Percentiles rank a stretch among this genome's conserved stretches.
Evolutionary conservation across 1,140 invertebrate genomes (phyloP).

Genomic region (Listronotus bonariensis): DNA sequence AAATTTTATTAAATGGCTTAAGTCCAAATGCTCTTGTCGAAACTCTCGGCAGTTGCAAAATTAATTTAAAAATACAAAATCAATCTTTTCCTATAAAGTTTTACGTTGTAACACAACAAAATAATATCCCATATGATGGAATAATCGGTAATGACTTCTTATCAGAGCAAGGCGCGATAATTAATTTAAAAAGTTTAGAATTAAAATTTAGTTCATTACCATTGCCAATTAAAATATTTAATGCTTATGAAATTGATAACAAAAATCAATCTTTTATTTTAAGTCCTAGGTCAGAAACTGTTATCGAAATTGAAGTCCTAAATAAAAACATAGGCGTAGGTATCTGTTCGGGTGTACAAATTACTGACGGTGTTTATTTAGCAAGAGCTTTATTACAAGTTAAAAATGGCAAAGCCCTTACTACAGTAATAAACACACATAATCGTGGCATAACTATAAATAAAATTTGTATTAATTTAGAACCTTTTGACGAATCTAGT

Average conservation of each 20-base stretch:
- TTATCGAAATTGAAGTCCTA: slow-evolving; percentile 26
- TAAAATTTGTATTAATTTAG: slow-evolving; percentile 10
- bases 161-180: slow-evolving; percentile 9
- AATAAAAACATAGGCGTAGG: slow-evolving; percentile 33
- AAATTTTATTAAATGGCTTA: slow-evolving; percentile 22
- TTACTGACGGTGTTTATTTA: slow-evolving; percentile 32
- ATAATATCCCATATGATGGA: slow-evolving; percentile 36
- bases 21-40: slow-evolving; percentile 8
- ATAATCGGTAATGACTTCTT: slow-evolving; percentile 36
- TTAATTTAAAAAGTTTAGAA: slow-evolving; percentile 12
- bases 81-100: slow-evolving; percentile 30
- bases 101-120: slow-evolving; percentile 16
- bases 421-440: slow-evolving; percentile 40
- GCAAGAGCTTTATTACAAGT: slow-evolving; percentile 34
- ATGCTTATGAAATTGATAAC: slow-evolving; percentile 1
- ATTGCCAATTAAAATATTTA: neutral
- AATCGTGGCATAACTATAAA: too few species aligned
- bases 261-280: slow-evolving; percentile 6
- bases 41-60: slow-evolving; percentile 10
- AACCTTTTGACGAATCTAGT: slow-evolving; percentile 22
- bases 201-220: slow-evolving; percentile 10
- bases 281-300: slow-evolving; percentile 25
- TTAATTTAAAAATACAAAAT: slow-evolving; percentile 3
- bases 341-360: slow-evolving; percentile 22
- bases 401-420: slow-evolving; percentile 20